Evolutionary conservation across 1,140 invertebrate genomes (phyloP).

Genomic region (Platorchestia sp.): DNA sequence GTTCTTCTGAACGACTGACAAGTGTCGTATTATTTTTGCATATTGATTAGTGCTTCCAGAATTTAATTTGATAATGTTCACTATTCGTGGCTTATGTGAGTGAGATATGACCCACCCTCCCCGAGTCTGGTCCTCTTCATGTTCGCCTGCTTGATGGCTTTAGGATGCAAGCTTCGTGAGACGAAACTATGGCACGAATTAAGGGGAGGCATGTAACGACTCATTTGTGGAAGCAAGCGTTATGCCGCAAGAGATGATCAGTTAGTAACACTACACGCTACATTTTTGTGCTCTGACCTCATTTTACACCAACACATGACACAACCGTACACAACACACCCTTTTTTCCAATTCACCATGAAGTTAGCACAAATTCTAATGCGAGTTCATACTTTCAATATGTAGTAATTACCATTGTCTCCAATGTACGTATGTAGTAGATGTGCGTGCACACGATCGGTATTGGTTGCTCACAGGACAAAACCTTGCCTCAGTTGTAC

Average conservation of each 20-base stretch:
- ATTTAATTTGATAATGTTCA: neutral
- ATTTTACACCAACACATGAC: neutral
- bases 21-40: constrained; percentile 27
- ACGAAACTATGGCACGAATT: constrained; percentile 36
- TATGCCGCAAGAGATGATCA: neutral
- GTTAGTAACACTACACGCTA: neutral
- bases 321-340: neutral
- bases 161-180: constrained; percentile 38
- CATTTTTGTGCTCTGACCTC: neutral
- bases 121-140: constrained; percentile 11
- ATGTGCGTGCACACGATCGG: neutral
- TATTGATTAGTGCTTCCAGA: neutral
- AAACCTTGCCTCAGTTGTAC: constrained; percentile 42
- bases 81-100: constrained; percentile 46
- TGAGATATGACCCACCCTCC: neutral
- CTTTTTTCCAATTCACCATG: neutral
- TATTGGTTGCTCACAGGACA: constrained; percentile 35
- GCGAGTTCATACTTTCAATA: neutral
- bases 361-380: neutral
- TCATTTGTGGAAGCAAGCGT: constrained; percentile 17
- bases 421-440: neutral
- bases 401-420: neutral
- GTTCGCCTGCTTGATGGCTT: constrained; percentile 32
- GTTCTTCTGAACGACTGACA: neutral
- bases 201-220: constrained; percentile 40